A percentile compares a stretch with the other conserved stretches of the same genome.
phyloP scores from a whole-genome alignment of 2,113 vertebrate species.

The Buteo buteo region DNA sequence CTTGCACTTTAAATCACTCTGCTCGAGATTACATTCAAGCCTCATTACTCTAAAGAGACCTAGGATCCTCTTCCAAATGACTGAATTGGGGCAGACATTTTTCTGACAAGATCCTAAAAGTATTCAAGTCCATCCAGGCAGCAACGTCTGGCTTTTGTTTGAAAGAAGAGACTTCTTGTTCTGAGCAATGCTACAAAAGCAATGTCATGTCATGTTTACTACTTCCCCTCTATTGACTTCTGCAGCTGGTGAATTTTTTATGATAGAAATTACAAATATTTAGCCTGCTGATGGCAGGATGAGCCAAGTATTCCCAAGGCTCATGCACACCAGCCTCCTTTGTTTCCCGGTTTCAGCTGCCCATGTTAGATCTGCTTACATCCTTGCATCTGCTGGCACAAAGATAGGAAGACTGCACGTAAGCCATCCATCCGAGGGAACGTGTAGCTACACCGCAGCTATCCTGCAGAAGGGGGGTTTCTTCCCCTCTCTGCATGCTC shows the following conservation, averaged over 20 bases:
- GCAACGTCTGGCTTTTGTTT: slow-evolving; percentile 42
- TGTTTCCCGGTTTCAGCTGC: slow-evolving; percentile 52
- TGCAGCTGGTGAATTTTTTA: slow-evolving; percentile 68
- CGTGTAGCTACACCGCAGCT: not conserved
- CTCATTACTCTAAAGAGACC: slow-evolving; percentile 50
- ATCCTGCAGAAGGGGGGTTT: not conserved
- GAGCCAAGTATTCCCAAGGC: slow-evolving; percentile 67
- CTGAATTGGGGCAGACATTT: slow-evolving; percentile 41
- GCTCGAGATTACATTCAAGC: slow-evolving; percentile 9
- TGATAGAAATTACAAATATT: slow-evolving; percentile 74
- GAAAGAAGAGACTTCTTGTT: slow-evolving; percentile 43
- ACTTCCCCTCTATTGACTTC: slow-evolving; percentile 72
- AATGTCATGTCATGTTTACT: slow-evolving; percentile 60
- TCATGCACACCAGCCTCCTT: slow-evolving; percentile 52
- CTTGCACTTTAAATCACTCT: slow-evolving; percentile 31
- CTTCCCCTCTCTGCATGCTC: not conserved
- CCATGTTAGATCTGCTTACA: slow-evolving; percentile 32
- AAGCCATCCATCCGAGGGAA: not conserved
- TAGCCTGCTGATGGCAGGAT: slow-evolving; percentile 71
- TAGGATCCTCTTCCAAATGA: slow-evolving; percentile 47
- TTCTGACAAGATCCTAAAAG: slow-evolving; percentile 41
- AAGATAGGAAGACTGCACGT: not conserved
- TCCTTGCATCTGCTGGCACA: slow-evolving; percentile 29
- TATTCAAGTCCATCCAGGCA: slow-evolving; percentile 59
- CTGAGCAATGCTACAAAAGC: slow-evolving; percentile 54